phyloP scores from a whole-genome alignment of 1,140 invertebrate genomes.

The Brachionus paranguensis region DNA sequence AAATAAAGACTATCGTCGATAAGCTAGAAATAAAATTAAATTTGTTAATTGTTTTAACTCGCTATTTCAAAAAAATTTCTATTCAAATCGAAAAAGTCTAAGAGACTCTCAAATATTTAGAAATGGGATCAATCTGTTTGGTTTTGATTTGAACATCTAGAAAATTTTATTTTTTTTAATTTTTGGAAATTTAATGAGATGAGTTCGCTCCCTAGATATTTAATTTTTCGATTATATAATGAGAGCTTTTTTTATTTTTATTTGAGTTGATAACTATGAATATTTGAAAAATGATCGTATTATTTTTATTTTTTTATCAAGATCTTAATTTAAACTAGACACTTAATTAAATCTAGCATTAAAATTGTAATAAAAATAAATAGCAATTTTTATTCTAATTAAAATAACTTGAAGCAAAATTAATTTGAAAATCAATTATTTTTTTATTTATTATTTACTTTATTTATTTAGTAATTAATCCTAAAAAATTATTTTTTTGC shows the following conservation, averaged over 20 bases:
- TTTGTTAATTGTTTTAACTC: no score
- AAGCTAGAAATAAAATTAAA: no score
- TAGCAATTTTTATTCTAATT: background rate
- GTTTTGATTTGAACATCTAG: no score
- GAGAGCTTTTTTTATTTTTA: background rate
- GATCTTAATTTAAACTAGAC: background rate
- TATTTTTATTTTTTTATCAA: background rate
- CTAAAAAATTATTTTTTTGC: background rate
- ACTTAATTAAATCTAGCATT: background rate
- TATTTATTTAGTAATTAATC: conserved; percentile 3
- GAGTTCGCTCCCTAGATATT: background rate
- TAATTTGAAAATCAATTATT: background rate
- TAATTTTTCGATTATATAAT: background rate
- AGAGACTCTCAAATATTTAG: no score
- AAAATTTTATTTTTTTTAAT: no score
- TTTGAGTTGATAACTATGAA: background rate
- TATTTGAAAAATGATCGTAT: background rate
- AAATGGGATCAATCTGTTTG: no score
- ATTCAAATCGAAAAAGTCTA: no score
- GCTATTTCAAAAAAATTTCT: no score
- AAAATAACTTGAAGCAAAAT: background rate
- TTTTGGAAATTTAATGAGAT: no score
- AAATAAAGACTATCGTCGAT: no score
- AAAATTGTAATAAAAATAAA: background rate
- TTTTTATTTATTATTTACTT: conserved; percentile 2